Evolutionary conservation across 2,113 vertebrate species (phyloP).

Genomic region (Empidonax traillii): DNA sequence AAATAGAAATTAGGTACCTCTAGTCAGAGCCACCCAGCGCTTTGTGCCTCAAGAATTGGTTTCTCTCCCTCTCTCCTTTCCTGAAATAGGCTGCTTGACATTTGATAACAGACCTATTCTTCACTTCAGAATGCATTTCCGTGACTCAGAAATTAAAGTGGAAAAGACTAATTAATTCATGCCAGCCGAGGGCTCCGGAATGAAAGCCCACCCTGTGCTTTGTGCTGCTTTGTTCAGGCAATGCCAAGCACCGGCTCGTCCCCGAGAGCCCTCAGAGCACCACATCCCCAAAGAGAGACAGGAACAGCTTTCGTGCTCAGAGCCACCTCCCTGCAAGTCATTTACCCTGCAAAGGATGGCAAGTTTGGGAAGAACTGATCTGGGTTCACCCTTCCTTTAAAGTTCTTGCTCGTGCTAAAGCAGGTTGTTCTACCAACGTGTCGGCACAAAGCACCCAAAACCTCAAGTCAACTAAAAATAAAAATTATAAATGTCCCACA

Average conservation of each 20-base stretch:
- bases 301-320: background rate
- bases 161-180: background rate
- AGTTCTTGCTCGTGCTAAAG: background rate
- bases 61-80: background rate
- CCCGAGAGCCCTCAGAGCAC: background rate
- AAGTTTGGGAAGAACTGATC: background rate
- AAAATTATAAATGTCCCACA: fast-evolving
- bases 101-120: constrained; percentile 36
- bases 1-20: background rate
- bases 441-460: background rate
- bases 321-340: background rate
- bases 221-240: background rate
- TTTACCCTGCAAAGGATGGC: background rate
- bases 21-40: background rate
- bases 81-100: constrained; percentile 11
- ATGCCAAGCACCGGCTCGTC: background rate
- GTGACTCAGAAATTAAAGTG: background rate
- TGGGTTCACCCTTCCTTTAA: background rate
- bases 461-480: background rate
- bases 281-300: background rate
- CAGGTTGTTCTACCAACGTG: background rate
- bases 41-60: background rate
- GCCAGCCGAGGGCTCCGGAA: background rate
- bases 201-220: background rate
- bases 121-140: constrained; percentile 10